Conservation (phyloP, 2,113 vertebrate species). For the Corynorhinus townsendii region DNA sequence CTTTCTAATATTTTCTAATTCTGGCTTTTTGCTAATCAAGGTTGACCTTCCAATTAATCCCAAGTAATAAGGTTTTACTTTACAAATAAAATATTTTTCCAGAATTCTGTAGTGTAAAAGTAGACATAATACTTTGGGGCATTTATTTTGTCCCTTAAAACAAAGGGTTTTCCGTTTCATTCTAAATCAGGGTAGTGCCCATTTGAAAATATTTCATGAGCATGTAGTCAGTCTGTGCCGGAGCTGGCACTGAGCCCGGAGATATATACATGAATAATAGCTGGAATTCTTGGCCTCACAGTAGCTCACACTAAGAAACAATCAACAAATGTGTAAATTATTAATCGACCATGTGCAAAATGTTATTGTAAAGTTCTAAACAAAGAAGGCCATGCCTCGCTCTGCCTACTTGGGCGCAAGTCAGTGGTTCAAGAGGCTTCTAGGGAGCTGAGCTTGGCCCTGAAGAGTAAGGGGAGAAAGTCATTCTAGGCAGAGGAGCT, state of each 20-base stretch:
- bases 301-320: background rate
- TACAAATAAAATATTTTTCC: conserved; percentile 1
- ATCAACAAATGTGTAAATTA: background rate
- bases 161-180: background rate
- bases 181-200: background rate
- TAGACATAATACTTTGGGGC: background rate
- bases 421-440: background rate
- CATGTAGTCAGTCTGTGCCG: background rate
- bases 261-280: background rate
- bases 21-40: background rate
- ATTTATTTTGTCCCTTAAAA: conserved; percentile 29
- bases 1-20: background rate
- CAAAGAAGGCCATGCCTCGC: background rate
- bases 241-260: conserved; percentile 8
- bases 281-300: background rate
- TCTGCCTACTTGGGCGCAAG: background rate
- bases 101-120: background rate
- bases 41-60: background rate
- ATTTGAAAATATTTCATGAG: background rate
- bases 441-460: background rate
- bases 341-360: background rate
- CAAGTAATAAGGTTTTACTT: background rate
- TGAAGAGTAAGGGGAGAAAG: background rate
- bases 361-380: background rate
- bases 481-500: background rate